Conservation (phyloP, 2,797 vertebrate species). For the Tolypeutes matacus region DNA sequence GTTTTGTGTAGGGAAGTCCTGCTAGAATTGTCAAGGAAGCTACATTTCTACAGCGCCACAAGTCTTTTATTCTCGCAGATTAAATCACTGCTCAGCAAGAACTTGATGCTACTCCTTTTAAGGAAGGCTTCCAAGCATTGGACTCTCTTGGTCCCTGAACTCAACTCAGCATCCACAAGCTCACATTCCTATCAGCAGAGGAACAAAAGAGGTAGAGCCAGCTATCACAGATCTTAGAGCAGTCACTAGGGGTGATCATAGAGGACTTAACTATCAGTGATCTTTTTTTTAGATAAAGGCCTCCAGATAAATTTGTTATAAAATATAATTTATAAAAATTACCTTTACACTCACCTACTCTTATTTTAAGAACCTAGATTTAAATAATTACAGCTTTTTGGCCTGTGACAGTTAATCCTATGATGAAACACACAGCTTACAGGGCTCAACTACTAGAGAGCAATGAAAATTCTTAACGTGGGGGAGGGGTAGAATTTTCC, state of each 20-base stretch:
- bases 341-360: not conserved
- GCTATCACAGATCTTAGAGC: not conserved
- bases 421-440: not conserved
- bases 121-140: not conserved
- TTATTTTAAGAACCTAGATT: not conserved
- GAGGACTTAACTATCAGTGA: not conserved
- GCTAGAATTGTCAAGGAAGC: not conserved
- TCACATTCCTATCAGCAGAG: not conserved
- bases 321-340: not conserved
- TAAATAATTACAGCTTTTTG: not conserved
- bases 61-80: not conserved
- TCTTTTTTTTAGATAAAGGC: not conserved
- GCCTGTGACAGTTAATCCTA: not conserved
- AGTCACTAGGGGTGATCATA: not conserved
- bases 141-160: not conserved
- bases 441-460: not conserved
- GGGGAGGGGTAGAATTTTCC: not conserved
- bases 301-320: not conserved
- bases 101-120: not conserved
- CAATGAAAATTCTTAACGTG: not conserved
- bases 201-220: not conserved
- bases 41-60: not conserved
- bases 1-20: not conserved
- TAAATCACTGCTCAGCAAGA: not conserved
- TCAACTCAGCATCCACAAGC: not conserved